Evolutionary conservation across 2,888 invertebrate genomes (phyloP), one percentile per base, ranked within the genome.

Genomic region (Heliconius ethilla): DNA sequence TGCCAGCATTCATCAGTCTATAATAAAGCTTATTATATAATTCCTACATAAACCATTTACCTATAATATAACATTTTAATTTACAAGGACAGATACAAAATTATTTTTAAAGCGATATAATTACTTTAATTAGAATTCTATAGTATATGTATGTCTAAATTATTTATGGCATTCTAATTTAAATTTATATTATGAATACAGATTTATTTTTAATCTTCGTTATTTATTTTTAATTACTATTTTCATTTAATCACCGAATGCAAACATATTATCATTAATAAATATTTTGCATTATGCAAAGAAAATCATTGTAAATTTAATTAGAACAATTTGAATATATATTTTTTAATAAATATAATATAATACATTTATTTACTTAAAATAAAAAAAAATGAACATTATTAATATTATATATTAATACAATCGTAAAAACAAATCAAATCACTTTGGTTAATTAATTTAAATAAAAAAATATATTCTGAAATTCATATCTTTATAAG

Each of bases 1-100:
- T 75, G 75, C 78, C 73, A 78, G 76, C 78, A 79, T 76, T 55
- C 75, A 80, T 83, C 82, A 83, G 82, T 83, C 82, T 81, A 80
- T 78, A 77, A 78, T 82, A 82, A 82, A 80, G 80, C 82, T 78
- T 82, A 81, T 74, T 76, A 78, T 72, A 79, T 70, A 79, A 79
- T 75, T 78, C 70, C 76, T 80, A 76, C 70, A 62, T 77, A 76
- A 79, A 78, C 70, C 73, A 73, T 75, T 62, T 59, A 66, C 73
- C 75, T 77, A 70, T 67, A 77, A 69, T 66, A 63, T 73, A 33
- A 37, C 72, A 33, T 51, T 74, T 70, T 37, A 40, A 77, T 75
- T 70, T 72, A 79, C 59, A 62, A 72, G 66, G 66, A 77, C 77
- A 77, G 76, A 76, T 77, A 75, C 15, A 59, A 72, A 72, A 33